Evolutionary conservation across 92 coral and sea anemone genomes (phyloP).

Genomic region (Palythoa heliodiscus): DNA sequence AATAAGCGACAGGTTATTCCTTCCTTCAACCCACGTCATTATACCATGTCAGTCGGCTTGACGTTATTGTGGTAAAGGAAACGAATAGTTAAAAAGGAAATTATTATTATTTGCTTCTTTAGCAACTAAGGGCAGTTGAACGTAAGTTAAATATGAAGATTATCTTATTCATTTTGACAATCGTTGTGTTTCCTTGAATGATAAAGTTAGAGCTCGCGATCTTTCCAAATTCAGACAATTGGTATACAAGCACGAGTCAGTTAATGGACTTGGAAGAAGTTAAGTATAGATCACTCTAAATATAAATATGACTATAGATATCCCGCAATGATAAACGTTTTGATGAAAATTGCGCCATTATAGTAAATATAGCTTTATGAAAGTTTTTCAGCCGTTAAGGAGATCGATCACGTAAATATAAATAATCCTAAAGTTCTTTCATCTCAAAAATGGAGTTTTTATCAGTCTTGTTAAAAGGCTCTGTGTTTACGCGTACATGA

Average conservation of each 20-base stretch:
- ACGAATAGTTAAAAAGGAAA: not conserved
- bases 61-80: not conserved
- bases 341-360: not conserved
- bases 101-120: not conserved
- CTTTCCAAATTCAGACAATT: not conserved
- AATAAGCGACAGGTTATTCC: not conserved
- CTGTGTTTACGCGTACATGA: slow-evolving; percentile 2
- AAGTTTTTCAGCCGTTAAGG: slow-evolving; percentile 10
- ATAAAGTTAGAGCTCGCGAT: not conserved
- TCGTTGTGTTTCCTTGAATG: not conserved
- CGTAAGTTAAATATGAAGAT: not conserved
- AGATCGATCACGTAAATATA: not conserved
- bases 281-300: not conserved
- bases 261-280: not conserved
- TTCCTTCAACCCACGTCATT: not conserved
- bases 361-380: slow-evolving; percentile 1
- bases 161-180: not conserved
- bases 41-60: not conserved
- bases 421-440: not conserved
- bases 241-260: not conserved
- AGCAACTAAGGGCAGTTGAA: not conserved
- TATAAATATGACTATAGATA: not conserved
- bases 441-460: not conserved
- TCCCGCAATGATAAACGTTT: not conserved
- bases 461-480: not conserved